Evolutionary conservation across 2,888 invertebrate genomes (phyloP).

Genomic region (Phalera bucephala): DNA sequence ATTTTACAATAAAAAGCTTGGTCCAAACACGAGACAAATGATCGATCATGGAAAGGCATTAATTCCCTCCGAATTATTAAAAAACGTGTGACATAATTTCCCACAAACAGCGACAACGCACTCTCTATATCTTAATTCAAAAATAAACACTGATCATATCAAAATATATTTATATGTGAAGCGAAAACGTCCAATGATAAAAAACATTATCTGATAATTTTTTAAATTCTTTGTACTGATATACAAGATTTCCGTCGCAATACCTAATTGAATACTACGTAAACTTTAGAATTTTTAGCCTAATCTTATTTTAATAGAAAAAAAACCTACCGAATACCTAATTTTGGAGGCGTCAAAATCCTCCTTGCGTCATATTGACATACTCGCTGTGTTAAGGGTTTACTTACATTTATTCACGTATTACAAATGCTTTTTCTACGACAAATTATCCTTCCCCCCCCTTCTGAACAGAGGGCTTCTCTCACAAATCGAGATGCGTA

Average conservation of each 20-base stretch:
- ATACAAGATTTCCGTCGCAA: conserved; percentile 65
- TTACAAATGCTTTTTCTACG: no score
- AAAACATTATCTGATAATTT: conserved; percentile 41
- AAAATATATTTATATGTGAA: conserved; percentile 69
- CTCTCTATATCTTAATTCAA: conserved; percentile 41
- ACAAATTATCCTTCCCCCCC: no score
- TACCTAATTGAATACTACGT: conserved; percentile 51
- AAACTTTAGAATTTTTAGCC: conserved; percentile 56
- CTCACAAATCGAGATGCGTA: no score
- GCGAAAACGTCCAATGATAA: conserved; percentile 54
- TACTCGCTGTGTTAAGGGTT: conserved; percentile 28
- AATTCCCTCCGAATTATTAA: conserved; percentile 26
- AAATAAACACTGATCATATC: conserved; percentile 65
- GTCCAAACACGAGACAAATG: conserved; percentile 49
- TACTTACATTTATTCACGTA: conserved; percentile 45
- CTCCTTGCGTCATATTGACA: conserved; percentile 31
- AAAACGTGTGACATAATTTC: conserved; percentile 33
- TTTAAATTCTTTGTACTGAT: conserved; percentile 77
- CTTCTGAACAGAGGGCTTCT: no score
- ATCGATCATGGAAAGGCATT: conserved; percentile 25
- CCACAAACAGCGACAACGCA: conserved; percentile 32
- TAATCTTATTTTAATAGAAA: conserved; percentile 59
- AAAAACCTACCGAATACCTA: conserved; percentile 47
- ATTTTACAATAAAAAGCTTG: conserved; percentile 46
- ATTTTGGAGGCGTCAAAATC: conserved; percentile 44